A percentile compares a stretch with the other conserved stretches of the same genome.
Conservation (phyloP, 2,113 vertebrate genomes). For the Microtus ochrogaster region DNA sequence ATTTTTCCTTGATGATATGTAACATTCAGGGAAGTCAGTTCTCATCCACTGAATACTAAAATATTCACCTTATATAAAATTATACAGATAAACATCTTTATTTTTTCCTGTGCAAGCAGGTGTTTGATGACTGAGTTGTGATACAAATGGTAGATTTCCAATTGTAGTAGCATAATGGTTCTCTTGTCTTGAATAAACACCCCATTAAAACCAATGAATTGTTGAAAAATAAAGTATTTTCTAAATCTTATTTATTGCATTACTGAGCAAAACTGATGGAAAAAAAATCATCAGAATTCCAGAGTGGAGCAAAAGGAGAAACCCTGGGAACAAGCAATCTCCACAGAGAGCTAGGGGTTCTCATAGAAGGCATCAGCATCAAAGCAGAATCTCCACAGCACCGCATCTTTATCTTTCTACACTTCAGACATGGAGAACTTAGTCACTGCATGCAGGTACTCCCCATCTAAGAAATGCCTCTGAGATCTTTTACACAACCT, state of each 20-base stretch:
- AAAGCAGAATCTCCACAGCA: background rate
- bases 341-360: background rate
- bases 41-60: background rate
- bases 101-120: background rate
- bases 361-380: background rate
- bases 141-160: background rate
- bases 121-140: background rate
- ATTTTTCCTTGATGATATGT: background rate
- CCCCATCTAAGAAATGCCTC: background rate
- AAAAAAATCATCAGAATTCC: background rate
- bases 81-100: background rate
- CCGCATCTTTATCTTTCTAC: background rate
- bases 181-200: background rate
- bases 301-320: slow-evolving; percentile 30
- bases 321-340: background rate
- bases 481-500: background rate
- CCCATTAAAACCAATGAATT: slow-evolving; percentile 21
- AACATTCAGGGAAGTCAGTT: background rate
- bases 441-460: background rate
- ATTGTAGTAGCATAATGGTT: background rate
- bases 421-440: background rate
- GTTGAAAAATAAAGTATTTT: slow-evolving; percentile 46
- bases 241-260: slow-evolving; percentile 37
- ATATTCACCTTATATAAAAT: slow-evolving; percentile 14
- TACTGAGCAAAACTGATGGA: background rate